Evolutionary conservation across 2,797 vertebrate genomes (phyloP), one percentile per base, ranked within the genome.

Genomic region (Ctenopoma multispine): DNA sequence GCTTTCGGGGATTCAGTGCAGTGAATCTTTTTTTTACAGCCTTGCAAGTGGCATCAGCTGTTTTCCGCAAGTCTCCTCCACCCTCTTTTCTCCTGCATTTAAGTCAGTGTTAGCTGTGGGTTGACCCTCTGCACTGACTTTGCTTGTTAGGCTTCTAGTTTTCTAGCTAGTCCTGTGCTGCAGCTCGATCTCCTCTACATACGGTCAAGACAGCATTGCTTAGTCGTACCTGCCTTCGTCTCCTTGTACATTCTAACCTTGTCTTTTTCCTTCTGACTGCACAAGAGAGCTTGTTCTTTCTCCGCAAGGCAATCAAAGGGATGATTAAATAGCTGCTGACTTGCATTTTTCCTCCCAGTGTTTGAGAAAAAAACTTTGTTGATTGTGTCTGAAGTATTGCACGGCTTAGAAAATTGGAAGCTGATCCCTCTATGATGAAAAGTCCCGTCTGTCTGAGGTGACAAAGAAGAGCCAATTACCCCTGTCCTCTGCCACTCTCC

Each of bases 301-400:
- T 75, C 65, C 43, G 20, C 66, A 48, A 87, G 75, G 81, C 80
- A 90, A 88, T 87, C 85, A 92, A 84, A 89, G 72, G 79, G 65
- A 78, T 91, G 84, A 93, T 90, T 92, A 93, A 92, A 91, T 88
- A 92, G 86, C 87, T 91, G 91, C 90, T 93, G 90, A 93, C 90
- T 92, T 92, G 88, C 87, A 90, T 88, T 92, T 91, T 85, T 75
- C 53, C 53, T 63, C 72, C 44, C 53, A 17, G 55, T 82, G 29
- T 83, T 87, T 81, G 58, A 41, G 36, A 63, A 68, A 57, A 77
- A 87, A 86, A 90, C 79, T 83, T 89, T 90, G 80, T 91, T 92
- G 87, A 87, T 87, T 90, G 83, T 14, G 43, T 90, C 83, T 89
- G 84, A 91, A 84, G 81, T 85, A 83, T 72, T 68, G 73, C 58